Evolutionary conservation across 2,888 invertebrate genomes (phyloP).

Genomic region (Proisotoma minuta): DNA sequence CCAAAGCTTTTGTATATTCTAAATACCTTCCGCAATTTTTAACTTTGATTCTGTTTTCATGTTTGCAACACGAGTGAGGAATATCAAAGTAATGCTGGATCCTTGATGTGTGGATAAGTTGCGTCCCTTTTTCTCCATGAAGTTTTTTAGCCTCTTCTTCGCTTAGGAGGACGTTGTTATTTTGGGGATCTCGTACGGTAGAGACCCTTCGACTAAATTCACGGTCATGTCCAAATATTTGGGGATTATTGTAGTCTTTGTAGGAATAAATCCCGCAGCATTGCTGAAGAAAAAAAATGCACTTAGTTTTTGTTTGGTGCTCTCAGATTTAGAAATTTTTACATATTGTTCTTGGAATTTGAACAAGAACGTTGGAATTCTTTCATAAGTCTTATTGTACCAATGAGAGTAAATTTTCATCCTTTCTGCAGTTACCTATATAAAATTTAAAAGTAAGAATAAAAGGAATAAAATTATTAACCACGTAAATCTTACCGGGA

Average conservation of each 20-base stretch:
- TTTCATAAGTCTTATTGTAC: not conserved
- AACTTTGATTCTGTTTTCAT: not conserved
- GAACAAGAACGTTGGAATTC: not conserved
- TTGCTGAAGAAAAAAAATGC: not conserved
- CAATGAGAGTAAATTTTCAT: not conserved
- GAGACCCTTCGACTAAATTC: too few relatives aligned
- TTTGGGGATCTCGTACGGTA: too few relatives aligned
- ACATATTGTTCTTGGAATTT: not conserved
- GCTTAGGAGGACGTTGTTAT: too few relatives aligned
- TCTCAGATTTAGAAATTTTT: too few relatives aligned
- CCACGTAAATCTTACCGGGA: too few relatives aligned
- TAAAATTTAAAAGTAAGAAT: too few relatives aligned
- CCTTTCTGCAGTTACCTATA: too few relatives aligned
- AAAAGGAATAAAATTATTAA: too few relatives aligned
- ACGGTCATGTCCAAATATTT: not conserved
- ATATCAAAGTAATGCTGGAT: not conserved
- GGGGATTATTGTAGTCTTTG: not conserved
- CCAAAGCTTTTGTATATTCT: not conserved
- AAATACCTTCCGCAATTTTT: not conserved
- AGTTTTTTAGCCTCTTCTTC: too few relatives aligned
- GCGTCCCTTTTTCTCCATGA: too few relatives aligned
- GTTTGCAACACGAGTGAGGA: not conserved
- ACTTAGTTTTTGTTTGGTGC: too few relatives aligned
- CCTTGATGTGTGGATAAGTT: too few relatives aligned
- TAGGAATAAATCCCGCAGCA: not conserved